Percentiles rank a stretch among this genome's conserved stretches.
phyloP scores from a whole-genome alignment of 2,113 vertebrate genomes.

The Sapajus apella region DNA sequence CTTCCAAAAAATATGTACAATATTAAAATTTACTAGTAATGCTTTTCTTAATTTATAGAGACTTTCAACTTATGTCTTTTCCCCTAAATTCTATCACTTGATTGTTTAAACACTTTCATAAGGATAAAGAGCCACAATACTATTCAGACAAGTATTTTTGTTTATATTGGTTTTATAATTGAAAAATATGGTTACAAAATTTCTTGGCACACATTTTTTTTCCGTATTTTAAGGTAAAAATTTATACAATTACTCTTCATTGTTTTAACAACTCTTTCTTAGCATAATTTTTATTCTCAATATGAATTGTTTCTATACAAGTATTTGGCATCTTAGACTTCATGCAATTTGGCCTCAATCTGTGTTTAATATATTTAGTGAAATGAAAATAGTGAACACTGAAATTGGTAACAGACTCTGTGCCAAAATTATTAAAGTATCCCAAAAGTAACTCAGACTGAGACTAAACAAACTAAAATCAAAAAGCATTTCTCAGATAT shows the following conservation, averaged over 20 bases:
- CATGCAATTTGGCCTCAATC: neutral
- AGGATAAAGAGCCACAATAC: neutral
- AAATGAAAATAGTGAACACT: constrained; percentile 2
- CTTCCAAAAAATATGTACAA: neutral
- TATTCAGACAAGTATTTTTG: neutral
- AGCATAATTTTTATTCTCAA: neutral
- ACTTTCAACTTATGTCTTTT: neutral
- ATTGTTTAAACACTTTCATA: neutral
- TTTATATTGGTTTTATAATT: neutral
- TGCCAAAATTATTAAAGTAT: neutral
- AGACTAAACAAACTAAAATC: neutral
- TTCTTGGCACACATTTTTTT: neutral
- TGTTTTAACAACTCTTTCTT: neutral
- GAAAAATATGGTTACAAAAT: neutral
- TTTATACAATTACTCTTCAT: neutral
- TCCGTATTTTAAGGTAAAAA: neutral
- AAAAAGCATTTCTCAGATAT: neutral
- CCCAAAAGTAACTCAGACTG: neutral
- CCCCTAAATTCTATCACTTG: neutral
- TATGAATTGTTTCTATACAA: neutral
- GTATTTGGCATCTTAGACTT: neutral
- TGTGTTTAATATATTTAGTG: neutral
- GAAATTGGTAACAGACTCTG: neutral
- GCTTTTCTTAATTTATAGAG: neutral
- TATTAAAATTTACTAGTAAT: neutral